A percentile compares a stretch with the other conserved stretches of the same genome.
phyloP scores from a whole-genome alignment of 2,888 invertebrate species.

The Macaria notata region DNA sequence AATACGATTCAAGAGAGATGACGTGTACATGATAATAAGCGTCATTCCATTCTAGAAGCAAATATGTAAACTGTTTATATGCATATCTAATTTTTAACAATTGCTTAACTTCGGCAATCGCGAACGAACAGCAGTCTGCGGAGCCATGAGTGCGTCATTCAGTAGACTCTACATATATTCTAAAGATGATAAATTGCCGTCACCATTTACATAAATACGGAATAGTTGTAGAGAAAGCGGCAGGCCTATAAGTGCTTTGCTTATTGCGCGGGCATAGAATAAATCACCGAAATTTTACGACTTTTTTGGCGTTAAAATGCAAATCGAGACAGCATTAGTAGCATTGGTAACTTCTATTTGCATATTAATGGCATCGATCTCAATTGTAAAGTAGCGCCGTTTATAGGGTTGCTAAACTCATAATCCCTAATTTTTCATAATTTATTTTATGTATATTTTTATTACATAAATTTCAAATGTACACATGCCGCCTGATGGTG shows the following conservation, averaged over 20 bases:
- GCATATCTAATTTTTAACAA: too few species aligned
- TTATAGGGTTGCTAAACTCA: constrained; percentile 7
- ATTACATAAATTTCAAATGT: too few species aligned
- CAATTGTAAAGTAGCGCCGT: constrained; percentile 5
- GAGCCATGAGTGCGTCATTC: neutral
- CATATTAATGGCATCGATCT: constrained; percentile 14
- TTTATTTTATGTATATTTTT: too few species aligned
- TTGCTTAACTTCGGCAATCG: too few species aligned
- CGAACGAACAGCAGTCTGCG: too few species aligned
- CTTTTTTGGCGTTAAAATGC: constrained; percentile 11
- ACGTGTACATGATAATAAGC: too few species aligned
- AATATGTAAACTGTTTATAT: neutral
- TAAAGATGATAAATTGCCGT: constrained; percentile 13
- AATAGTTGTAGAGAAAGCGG: constrained; percentile 20
- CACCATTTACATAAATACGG: constrained; percentile 16
- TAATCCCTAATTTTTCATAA: neutral
- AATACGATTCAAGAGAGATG: too few species aligned
- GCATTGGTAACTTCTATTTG: constrained; percentile 15
- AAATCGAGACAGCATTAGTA: constrained; percentile 12
- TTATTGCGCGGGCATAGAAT: constrained; percentile 12
- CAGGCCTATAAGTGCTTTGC: constrained; percentile 15
- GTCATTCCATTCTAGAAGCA: too few species aligned
- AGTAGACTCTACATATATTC: constrained; percentile 3
- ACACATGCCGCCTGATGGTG: too few species aligned
- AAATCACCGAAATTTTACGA: constrained; percentile 17